Conservation (phyloP, 2,797 vertebrate species). For the Notamacropus eugenii region DNA sequence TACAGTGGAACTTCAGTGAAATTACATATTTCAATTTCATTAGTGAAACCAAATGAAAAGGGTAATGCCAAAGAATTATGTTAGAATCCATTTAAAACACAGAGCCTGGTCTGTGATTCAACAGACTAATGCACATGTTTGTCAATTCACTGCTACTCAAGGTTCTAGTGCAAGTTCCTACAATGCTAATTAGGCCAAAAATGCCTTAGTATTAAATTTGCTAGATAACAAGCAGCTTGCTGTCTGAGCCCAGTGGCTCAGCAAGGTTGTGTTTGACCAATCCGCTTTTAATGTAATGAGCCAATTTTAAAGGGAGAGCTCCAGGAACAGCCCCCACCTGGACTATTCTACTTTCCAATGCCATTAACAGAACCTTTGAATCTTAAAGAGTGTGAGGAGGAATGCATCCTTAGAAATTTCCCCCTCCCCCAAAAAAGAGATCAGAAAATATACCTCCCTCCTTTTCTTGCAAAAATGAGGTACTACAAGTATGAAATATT, state of each 20-base stretch:
- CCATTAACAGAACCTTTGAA: not conserved
- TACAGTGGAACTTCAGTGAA: conserved; percentile 67
- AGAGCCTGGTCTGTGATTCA: conserved; percentile 53
- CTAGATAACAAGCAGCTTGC: not conserved
- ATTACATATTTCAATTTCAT: conserved; percentile 73
- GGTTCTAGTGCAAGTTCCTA: conserved; percentile 50
- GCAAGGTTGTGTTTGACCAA: not conserved
- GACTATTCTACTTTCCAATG: not conserved
- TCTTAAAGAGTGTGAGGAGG: not conserved
- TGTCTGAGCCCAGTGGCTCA: conserved; percentile 12
- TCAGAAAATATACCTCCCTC: not conserved
- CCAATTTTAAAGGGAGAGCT: conserved; percentile 1
- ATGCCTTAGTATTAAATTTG: conserved; percentile 57
- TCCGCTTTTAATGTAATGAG: conserved; percentile 5
- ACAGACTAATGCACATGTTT: not conserved
- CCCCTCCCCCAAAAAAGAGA: not conserved
- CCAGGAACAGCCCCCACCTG: not conserved
- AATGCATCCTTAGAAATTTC: not conserved
- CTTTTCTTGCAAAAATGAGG: not conserved
- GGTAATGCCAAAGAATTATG: conserved; percentile 58
- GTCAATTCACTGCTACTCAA: not conserved
- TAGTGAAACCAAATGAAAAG: conserved; percentile 60
- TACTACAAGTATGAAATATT: not conserved
- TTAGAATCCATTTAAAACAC: conserved; percentile 43
- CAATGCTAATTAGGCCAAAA: conserved; percentile 53